Percentiles rank a stretch among this genome's conserved stretches.
These are phyloP conservation scores for Himalopsyche phryganea DNA, from an alignment of 1,140 invertebrate genomes.

Conservation along the genomic window DNA sequence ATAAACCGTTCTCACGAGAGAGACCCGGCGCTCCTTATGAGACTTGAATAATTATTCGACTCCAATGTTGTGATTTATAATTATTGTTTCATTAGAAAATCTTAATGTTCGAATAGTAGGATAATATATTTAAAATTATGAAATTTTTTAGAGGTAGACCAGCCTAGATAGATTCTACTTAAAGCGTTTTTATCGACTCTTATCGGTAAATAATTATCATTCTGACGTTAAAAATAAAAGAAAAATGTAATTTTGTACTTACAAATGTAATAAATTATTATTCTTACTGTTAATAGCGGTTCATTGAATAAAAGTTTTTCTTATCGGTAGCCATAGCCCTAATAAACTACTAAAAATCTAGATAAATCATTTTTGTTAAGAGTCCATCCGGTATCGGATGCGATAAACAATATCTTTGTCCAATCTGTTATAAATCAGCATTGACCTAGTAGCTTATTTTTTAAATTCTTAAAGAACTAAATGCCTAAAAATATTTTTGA, in stretches of 20 bases:
- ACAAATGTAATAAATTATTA: conserved; percentile 10
- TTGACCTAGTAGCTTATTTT: too few species aligned
- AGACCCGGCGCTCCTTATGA: conserved; percentile 16
- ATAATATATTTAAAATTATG: conserved; percentile 23
- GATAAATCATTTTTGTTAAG: too few species aligned
- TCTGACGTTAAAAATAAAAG: conserved; percentile 8
- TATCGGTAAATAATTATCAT: conserved; percentile 12
- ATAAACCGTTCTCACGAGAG: too few species aligned
- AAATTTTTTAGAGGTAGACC: conserved; percentile 27
- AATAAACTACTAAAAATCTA: too few species aligned
- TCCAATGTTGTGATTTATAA: conserved; percentile 36
- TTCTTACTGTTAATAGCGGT: not conserved
- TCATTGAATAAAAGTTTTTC: too few species aligned
- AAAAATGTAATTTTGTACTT: conserved; percentile 24
- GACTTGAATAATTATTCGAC: conserved; percentile 33
- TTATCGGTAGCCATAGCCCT: too few species aligned
- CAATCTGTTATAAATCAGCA: too few species aligned
- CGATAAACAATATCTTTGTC: too few species aligned
- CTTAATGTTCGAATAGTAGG: conserved; percentile 28
- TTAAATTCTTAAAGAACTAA: too few species aligned
- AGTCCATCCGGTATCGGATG: too few species aligned
- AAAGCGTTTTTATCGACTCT: conserved; percentile 13
- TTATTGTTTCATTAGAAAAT: conserved; percentile 33
- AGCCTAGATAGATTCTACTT: conserved; percentile 24
- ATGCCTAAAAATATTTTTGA: too few species aligned